A percentile compares a stretch with the other conserved stretches of the same genome.
Evolutionary conservation across 2,888 invertebrate species (phyloP).

Genomic region (Anodontia alba): DNA sequence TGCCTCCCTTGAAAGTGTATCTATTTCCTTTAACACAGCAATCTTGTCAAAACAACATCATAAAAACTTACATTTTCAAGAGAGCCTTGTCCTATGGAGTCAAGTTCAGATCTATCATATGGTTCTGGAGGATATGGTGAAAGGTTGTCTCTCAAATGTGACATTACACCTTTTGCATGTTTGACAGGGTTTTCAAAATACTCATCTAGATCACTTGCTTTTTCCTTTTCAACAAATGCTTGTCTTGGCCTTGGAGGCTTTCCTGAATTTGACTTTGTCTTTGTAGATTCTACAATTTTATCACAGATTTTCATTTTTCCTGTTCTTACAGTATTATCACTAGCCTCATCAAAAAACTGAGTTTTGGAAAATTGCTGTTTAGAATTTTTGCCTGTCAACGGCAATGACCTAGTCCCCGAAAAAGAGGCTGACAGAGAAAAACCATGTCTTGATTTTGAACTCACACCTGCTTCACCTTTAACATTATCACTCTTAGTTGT

Average conservation of each 20-base stretch:
- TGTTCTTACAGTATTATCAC: constrained; percentile 19
- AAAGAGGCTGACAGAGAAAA: constrained; percentile 46
- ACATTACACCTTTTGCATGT: constrained; percentile 42
- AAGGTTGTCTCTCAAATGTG: constrained; percentile 48
- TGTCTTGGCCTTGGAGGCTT: constrained; percentile 32
- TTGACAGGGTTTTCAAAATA: constrained; percentile 22
- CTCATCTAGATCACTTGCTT: neutral
- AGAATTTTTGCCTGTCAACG: constrained; percentile 23
- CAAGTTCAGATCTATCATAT: neutral
- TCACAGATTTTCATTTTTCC: constrained; percentile 52
- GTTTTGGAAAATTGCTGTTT: constrained; percentile 45
- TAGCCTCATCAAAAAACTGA: constrained; percentile 32
- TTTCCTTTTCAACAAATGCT: constrained; percentile 35
- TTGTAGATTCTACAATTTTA: constrained; percentile 53
- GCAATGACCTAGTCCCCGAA: constrained; percentile 28
- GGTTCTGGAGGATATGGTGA: constrained; percentile 39
- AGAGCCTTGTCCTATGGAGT: neutral
- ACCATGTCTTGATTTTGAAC: constrained; percentile 23
- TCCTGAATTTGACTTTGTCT: constrained; percentile 1
- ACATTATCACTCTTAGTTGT: constrained; percentile 2
- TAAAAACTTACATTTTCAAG: constrained; percentile 26
- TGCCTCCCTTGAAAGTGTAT: no score
- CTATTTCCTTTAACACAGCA: no score
- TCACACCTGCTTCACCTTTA: constrained; percentile 3
- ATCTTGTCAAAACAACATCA: no score